These are phyloP conservation scores for Perca flavescens DNA, from an alignment of 2,113 vertebrate species.

Conservation along the genomic window DNA sequence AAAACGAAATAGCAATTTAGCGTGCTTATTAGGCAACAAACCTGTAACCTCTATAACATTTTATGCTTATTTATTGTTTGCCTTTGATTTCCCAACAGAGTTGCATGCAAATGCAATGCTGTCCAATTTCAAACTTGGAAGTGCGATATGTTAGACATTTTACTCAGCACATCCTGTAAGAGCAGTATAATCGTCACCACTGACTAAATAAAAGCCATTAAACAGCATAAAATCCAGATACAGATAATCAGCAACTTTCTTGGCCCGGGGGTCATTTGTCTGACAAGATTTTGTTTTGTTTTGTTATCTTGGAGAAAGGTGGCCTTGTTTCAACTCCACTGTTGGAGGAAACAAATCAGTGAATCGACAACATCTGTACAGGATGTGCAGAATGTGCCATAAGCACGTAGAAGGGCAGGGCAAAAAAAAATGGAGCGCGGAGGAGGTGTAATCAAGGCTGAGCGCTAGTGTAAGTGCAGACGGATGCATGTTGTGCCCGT, in stretches of 20 bases:
- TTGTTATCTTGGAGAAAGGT: conserved; percentile 1
- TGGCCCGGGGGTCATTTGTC: neutral
- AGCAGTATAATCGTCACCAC: neutral
- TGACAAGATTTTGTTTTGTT: neutral
- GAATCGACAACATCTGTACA: conserved; percentile 49
- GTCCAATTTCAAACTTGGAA: neutral
- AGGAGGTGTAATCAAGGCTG: conserved; percentile 72
- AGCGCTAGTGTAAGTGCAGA: conserved; percentile 68
- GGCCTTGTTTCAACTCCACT: neutral
- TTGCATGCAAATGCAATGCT: neutral
- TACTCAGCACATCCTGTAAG: neutral
- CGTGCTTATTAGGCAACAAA: neutral
- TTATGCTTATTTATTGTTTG: neutral
- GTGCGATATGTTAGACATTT: neutral
- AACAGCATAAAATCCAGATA: neutral
- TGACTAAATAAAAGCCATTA: neutral
- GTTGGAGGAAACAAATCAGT: conserved; percentile 39
- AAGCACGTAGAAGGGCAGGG: conserved; percentile 30
- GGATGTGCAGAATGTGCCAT: conserved; percentile 56
- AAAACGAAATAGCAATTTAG: neutral
- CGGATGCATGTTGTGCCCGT: conserved; percentile 69
- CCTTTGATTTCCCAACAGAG: neutral
- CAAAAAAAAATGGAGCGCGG: conserved; percentile 2
- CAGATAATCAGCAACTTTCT: conserved; percentile 4
- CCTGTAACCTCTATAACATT: neutral